Base-by-base conservation (phyloP, 2,113 vertebrate genomes). In the Actenoides hombroni region DNA sequence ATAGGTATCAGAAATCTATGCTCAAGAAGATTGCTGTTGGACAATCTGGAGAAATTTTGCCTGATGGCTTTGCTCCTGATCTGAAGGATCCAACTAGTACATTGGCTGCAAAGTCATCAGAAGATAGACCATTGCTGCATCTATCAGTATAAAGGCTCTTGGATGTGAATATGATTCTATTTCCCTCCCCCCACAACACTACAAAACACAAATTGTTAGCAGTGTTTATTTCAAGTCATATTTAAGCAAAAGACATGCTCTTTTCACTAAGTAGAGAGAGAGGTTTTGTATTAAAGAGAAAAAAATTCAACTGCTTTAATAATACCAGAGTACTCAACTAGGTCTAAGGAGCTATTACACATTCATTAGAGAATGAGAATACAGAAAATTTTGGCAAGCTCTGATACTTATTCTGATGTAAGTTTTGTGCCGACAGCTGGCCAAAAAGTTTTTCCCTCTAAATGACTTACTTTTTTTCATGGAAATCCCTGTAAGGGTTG, bases 141-240 rank as follows among this genome's bases (percentile, higher is more conserved):
- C 16, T 29, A 35, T 13, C 35, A 61, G 4, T 21, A 48, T 8
- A 56, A 79, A 83, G 13, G n/a, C 68, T 28, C 28, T 60, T 57
- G 39, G 20, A 53, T 21, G 10, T 3, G 21, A 83, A 37, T 0
- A 0, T 4, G 23, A 33, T 46, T 69, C 16, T 46, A 19, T 60
- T 20, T 9, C 49, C 12, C 13, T 35, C 15, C 3, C 33, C 6
- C 5, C 18, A 2, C 7, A n/a, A 31, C 25, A n/a, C 25, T 64
- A 23, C 31, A 75, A 44, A 67, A 59, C 21, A 59, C 57, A 28
- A 51, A 39, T 28, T 63, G 6, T 87, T 48, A 63, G 15, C 31
- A 33, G 13, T 29, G 17, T 65, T 90, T 73, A 40, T 59, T 86
- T 88, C 21, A 76, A 67, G 25, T 9, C 59, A 3, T 5, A 31